These are phyloP conservation scores for Drosophila kanapiae DNA, from an alignment of 1,140 invertebrate species.

Conservation along the genomic window DNA sequence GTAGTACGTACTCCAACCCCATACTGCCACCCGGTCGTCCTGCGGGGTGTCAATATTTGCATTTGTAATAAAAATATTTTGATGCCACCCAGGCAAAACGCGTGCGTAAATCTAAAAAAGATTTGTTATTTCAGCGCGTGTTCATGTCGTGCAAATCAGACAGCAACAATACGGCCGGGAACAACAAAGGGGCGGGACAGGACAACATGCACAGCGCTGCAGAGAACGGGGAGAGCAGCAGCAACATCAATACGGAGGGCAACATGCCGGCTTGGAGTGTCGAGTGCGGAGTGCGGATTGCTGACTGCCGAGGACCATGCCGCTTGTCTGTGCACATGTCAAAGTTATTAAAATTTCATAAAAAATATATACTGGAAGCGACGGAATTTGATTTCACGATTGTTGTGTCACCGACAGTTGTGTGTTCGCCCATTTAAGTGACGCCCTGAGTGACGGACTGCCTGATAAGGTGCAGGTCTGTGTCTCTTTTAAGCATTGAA, in stretches of 20 bases:
- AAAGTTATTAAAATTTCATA: slow-evolving; percentile 83
- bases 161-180: slow-evolving; percentile 26
- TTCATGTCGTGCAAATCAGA: slow-evolving; percentile 62
- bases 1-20: slow-evolving; percentile 10
- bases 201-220: slow-evolving; percentile 35
- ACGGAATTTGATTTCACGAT: slow-evolving; percentile 70
- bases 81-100: slow-evolving; percentile 68
- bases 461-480: slow-evolving; percentile 52
- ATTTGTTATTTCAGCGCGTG: slow-evolving; percentile 75
- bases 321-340: slow-evolving; percentile 49
- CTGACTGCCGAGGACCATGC: neutral
- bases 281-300: neutral
- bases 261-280: slow-evolving; percentile 48
- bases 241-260: slow-evolving; percentile 29
- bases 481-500: slow-evolving; percentile 69
- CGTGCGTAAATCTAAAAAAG: slow-evolving; percentile 80
- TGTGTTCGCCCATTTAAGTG: slow-evolving; percentile 37
- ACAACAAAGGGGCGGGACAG: slow-evolving; percentile 38
- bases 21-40: neutral
- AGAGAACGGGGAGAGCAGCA: neutral
- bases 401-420: slow-evolving; percentile 61
- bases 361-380: slow-evolving; percentile 47
- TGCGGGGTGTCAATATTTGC: slow-evolving; percentile 77
- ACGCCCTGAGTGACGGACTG: slow-evolving; percentile 51
- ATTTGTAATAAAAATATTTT: slow-evolving; percentile 84